Evolutionary conservation across 2,888 invertebrate species (phyloP).

Genomic region (Apocheima hispidaria): DNA sequence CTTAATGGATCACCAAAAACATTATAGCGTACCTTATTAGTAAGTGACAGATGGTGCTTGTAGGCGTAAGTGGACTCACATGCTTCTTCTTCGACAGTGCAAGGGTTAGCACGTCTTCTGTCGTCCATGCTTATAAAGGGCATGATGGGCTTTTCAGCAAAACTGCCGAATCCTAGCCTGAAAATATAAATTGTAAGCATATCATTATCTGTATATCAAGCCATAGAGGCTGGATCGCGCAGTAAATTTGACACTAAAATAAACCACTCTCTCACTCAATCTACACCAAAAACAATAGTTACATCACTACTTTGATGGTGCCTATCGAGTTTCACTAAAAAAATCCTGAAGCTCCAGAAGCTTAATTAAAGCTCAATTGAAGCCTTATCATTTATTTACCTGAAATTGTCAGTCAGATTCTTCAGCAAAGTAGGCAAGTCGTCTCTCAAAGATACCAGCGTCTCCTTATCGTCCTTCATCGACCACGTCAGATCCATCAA

Average conservation of each 20-base stretch:
- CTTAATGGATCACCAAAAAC: background rate
- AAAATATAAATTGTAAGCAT: no score
- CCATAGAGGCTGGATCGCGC: no score
- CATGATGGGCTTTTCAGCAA: slow-evolving; percentile 92
- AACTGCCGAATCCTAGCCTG: slow-evolving; percentile 91
- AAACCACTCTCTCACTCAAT: no score
- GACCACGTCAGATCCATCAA: slow-evolving; percentile 96
- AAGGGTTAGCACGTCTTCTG: slow-evolving; percentile 86
- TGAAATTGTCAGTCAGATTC: slow-evolving; percentile 90
- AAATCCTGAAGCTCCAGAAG: no score
- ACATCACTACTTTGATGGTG: no score
- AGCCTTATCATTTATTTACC: no score
- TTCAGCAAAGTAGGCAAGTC: slow-evolving; percentile 86
- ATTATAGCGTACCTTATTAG: slow-evolving; percentile 81
- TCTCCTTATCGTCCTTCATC: slow-evolving; percentile 94
- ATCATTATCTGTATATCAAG: no score
- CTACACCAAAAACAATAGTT: no score
- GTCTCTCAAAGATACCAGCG: slow-evolving; percentile 89
- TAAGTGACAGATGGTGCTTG: slow-evolving; percentile 91
- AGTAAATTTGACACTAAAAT: no score
- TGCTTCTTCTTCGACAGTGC: slow-evolving; percentile 80
- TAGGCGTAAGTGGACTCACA: slow-evolving; percentile 94
- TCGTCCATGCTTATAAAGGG: slow-evolving; percentile 88
- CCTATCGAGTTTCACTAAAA: no score
- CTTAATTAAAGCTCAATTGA: no score